These are phyloP conservation scores for Penaeus indicus DNA, from an alignment of 1,140 invertebrate genomes.

Conservation along the genomic window DNA sequence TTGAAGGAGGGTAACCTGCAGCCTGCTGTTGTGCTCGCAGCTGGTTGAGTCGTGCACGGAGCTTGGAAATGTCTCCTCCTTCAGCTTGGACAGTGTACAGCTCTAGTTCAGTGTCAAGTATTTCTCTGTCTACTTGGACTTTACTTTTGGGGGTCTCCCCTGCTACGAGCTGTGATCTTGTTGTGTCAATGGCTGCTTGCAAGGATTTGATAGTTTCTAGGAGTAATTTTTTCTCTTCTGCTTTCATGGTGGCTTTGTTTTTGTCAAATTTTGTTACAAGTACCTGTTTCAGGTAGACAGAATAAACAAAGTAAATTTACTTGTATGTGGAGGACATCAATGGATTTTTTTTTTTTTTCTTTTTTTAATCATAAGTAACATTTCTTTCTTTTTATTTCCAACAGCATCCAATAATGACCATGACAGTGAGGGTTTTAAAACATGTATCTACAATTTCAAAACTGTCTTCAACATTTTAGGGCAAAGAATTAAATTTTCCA, in stretches of 20 bases:
- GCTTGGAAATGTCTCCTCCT: constrained; percentile 80
- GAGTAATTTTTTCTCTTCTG: constrained; percentile 78
- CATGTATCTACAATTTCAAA: too few species aligned
- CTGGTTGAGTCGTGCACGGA: constrained; percentile 81
- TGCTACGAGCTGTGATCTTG: constrained; percentile 77
- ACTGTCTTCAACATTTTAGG: too few species aligned
- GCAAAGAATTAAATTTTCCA: too few species aligned
- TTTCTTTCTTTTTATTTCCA: too few species aligned
- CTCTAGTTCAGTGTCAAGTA: constrained; percentile 89
- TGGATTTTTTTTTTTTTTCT: too few species aligned
- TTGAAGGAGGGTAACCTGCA: constrained; percentile 68
- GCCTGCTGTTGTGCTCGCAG: constrained; percentile 75
- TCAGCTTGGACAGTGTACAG: constrained; percentile 86
- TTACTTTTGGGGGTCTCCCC: constrained; percentile 44
- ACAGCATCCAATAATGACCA: too few species aligned
- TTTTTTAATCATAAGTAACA: too few species aligned
- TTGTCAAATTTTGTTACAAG: constrained; percentile 82
- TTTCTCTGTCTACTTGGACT: constrained; percentile 81
- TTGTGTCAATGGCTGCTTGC: constrained; percentile 82
- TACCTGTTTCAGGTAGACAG: constrained; percentile 67
- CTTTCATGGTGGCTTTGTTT: constrained; percentile 73
- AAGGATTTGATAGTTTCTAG: constrained; percentile 82
- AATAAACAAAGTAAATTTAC: neutral
- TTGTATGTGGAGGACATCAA: too few species aligned
- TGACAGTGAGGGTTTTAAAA: too few species aligned